These are phyloP conservation scores for Yponomeuta cagnagella DNA, from an alignment of 2,888 invertebrate species.

Conservation along the genomic window DNA sequence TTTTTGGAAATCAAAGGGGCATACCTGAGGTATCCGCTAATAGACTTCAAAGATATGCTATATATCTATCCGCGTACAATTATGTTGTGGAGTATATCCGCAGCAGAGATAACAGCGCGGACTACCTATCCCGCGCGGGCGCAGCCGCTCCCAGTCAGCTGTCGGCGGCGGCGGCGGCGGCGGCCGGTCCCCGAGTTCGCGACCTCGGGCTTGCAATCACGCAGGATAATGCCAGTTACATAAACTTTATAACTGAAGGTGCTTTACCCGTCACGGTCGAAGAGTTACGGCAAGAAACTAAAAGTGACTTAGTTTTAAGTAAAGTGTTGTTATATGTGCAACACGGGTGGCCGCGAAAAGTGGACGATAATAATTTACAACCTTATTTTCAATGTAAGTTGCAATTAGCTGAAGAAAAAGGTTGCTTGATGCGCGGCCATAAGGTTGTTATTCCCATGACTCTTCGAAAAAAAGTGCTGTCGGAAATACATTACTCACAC, in stretches of 20 bases:
- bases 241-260: neutral
- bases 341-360: conserved; percentile 9
- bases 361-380: neutral
- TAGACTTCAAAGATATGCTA: conserved; percentile 11
- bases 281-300: conserved; percentile 6
- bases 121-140: conserved; percentile 8
- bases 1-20: conserved; percentile 12
- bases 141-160: neutral
- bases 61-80: conserved; percentile 13
- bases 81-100: conserved; percentile 7
- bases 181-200: neutral
- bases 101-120: conserved; percentile 6
- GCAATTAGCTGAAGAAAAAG: conserved; percentile 7
- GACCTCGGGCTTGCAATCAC: neutral
- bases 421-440: conserved; percentile 12
- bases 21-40: conserved; percentile 12
- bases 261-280: conserved; percentile 5
- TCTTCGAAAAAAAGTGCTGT: conserved; percentile 9
- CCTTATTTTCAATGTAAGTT: conserved; percentile 10
- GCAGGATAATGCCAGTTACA: neutral
- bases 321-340: neutral
- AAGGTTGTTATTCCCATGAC: conserved; percentile 7
- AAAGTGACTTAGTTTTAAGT: neutral
- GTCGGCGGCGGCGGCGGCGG: neutral
- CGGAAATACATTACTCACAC: conserved; percentile 18